These are phyloP conservation scores for Spodoptera littoralis DNA, from an alignment of 2,888 invertebrate species.

Conservation along the genomic window DNA sequence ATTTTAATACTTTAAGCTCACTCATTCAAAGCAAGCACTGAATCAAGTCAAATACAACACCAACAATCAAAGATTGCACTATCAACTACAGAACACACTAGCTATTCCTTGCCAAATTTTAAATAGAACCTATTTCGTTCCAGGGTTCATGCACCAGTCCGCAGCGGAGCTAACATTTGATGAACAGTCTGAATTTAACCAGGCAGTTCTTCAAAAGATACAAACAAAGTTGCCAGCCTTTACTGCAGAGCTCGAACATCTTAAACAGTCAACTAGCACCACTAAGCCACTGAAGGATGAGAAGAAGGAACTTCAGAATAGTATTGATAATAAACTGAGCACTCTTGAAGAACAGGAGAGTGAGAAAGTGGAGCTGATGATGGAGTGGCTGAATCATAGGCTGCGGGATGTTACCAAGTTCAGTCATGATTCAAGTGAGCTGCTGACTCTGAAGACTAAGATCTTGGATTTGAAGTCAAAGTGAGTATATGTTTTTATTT, in stretches of 20 bases:
- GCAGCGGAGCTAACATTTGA: constrained; percentile 77
- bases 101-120: too few relatives aligned
- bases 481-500: constrained; percentile 63
- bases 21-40: too few relatives aligned
- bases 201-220: constrained; percentile 77
- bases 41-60: too few relatives aligned
- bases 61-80: too few relatives aligned
- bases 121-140: constrained; percentile 39
- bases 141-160: constrained; percentile 80
- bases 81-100: too few relatives aligned
- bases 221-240: constrained; percentile 74
- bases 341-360: constrained; percentile 78
- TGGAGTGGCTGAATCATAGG: constrained; percentile 83
- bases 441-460: constrained; percentile 76
- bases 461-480: constrained; percentile 84
- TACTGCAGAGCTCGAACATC: constrained; percentile 70
- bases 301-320: constrained; percentile 73
- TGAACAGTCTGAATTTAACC: constrained; percentile 82
- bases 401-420: constrained; percentile 73
- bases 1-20: too few relatives aligned
- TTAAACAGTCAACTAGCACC: constrained; percentile 60
- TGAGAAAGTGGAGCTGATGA: constrained; percentile 82
- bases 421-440: constrained; percentile 74
- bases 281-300: constrained; percentile 66
- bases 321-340: constrained; percentile 75